Percentiles rank a stretch among this genome's conserved stretches.
These are phyloP conservation scores for Helicoverpa zea DNA, from an alignment of 1,140 invertebrate genomes.

Conservation along the genomic window DNA sequence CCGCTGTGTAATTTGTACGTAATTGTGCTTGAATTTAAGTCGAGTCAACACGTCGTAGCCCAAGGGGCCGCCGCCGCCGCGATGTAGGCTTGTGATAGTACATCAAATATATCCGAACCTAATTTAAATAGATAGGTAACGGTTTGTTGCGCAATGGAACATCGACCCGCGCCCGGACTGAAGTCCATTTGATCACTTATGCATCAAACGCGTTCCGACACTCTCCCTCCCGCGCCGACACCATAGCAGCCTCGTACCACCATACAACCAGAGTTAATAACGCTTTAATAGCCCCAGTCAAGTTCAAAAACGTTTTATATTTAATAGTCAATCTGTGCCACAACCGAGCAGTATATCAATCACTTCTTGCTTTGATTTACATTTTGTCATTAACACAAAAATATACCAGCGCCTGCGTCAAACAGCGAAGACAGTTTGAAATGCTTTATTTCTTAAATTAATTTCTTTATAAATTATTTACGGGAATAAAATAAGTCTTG, in stretches of 20 bases:
- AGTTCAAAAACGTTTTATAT: constrained; percentile 63
- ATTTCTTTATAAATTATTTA: background rate
- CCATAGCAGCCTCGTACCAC: constrained; percentile 32
- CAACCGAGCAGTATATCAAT: constrained; percentile 54
- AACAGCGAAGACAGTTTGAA: background rate
- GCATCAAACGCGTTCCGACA: constrained; percentile 77
- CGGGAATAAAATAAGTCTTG: background rate
- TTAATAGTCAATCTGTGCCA: constrained; percentile 57
- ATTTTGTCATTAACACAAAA: constrained; percentile 40
- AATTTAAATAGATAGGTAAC: constrained; percentile 82
- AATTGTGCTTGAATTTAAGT: constrained; percentile 61
- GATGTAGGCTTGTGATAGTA: constrained; percentile 49
- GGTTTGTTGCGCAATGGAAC: constrained; percentile 80
- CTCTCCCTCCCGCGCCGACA: constrained; percentile 56
- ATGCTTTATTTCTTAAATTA: constrained; percentile 20
- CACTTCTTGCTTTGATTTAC: constrained; percentile 46
- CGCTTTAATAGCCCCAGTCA: constrained; percentile 62
- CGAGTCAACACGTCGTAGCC: constrained; percentile 61
- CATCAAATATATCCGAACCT: constrained; percentile 74
- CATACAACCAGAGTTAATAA: constrained; percentile 57
- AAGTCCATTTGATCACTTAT: constrained; percentile 77
- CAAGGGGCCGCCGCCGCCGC: constrained; percentile 46
- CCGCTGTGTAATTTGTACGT: constrained; percentile 60
- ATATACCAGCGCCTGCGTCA: constrained; percentile 5
- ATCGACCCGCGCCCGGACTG: constrained; percentile 70